phyloP scores from a whole-genome alignment of 2,113 vertebrate species.

The Bubalus kerabau region DNA sequence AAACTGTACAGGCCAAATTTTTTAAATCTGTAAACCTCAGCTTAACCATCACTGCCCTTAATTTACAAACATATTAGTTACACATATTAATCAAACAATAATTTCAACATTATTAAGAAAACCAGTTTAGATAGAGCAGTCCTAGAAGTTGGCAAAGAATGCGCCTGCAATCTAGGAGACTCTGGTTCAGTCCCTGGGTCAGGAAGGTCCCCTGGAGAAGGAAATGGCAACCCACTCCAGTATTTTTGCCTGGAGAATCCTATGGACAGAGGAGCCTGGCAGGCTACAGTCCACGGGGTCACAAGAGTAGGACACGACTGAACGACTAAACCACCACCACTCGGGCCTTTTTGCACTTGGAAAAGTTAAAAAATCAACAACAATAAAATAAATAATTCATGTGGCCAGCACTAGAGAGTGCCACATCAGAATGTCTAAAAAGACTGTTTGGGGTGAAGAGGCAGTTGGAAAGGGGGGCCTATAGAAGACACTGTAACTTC shows the following conservation, averaged over 20 bases:
- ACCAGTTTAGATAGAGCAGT: background rate
- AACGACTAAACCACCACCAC: background rate
- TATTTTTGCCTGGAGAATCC: background rate
- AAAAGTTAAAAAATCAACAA: background rate
- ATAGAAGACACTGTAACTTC: background rate
- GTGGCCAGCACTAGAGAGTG: background rate
- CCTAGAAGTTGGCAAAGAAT: background rate
- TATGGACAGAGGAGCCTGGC: background rate
- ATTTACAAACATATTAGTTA: background rate
- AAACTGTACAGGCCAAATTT: background rate
- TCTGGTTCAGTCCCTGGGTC: background rate
- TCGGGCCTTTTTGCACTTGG: background rate
- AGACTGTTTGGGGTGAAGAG: background rate
- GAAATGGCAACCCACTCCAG: background rate
- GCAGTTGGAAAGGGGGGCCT: background rate
- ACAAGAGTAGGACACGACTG: background rate
- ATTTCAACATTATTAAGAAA: background rate
- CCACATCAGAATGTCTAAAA: background rate
- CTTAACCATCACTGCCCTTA: background rate
- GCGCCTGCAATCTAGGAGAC: background rate
- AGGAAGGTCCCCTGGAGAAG: background rate
- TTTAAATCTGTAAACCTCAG: background rate
- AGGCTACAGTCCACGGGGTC: rapidly evolving
- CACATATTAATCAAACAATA: background rate
- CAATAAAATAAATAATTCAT: background rate